Base-by-base conservation (phyloP, 2,797 vertebrate species). In the Brachymystax lenok region DNA sequence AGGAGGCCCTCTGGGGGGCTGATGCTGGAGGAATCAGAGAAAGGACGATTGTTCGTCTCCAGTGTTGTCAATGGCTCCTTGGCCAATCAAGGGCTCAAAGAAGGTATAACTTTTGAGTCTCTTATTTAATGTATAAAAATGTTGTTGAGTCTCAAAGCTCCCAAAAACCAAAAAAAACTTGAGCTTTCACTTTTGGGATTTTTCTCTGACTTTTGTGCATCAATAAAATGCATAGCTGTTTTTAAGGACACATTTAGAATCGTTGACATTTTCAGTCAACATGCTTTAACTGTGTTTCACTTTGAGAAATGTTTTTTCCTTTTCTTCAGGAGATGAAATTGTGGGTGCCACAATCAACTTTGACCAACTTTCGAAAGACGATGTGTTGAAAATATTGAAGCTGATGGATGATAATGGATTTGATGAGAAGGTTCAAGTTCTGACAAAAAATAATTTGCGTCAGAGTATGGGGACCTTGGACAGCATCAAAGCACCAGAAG, bases 251-350 rank as follows among this genome's bases (percentile, higher is more conserved):
- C 0, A 2, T 52, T 10, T 14, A 28, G 8, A 28, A 27, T 59
- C 5, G n/a, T 59, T 59, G 19, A 64, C 27, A 28, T 66, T 30
- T 66, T 66, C 10, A 64, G 7, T 64, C 10, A 10, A 8, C 61
- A 28, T 28, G 21, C 30, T 3, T 13, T 40, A 74, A 24, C 21
- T 40, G 28, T 24, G 24, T 7, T 28, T 54, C 27, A 28, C 1
- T 24, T 17, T 72, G 69, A 64, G 12, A 72, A 14, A 30, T 64
- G 35, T 74, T 84, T 24, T 24, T 24, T 24, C 74, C 74, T 79
- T 3, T 63, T 82, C 87, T 89, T 56, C 68, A 95, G 95, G 92
- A 69, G 93, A 95, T 88, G 93, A 93, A 87, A 59, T 93, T 78
- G 77, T 93, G 71, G 93, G 93, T 14, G 93, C 93, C 24, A 24